These are phyloP conservation scores for Rhinichthys klamathensis DNA, from an alignment of 2,113 vertebrate species.

Conservation along the genomic window DNA sequence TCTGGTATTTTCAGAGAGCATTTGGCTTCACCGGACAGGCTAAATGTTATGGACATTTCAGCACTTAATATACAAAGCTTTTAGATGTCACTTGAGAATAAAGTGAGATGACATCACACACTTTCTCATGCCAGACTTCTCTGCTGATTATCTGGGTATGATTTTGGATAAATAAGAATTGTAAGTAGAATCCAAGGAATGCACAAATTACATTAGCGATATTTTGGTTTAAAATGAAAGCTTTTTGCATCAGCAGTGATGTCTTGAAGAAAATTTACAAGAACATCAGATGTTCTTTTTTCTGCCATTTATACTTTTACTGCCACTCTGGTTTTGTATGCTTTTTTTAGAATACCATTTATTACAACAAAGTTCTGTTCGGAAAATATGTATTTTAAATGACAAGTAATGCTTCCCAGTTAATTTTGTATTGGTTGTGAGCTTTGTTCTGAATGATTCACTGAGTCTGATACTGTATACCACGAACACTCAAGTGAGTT, in stretches of 20 bases:
- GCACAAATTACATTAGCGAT: constrained; percentile 7
- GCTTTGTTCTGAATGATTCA: neutral
- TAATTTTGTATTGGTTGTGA: too few relatives aligned
- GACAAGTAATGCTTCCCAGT: too few relatives aligned
- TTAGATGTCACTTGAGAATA: constrained; percentile 16
- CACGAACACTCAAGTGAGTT: neutral
- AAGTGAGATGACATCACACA: constrained; percentile 9
- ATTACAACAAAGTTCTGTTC: too few relatives aligned
- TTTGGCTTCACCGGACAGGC: neutral
- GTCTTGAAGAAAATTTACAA: constrained; percentile 15
- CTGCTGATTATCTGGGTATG: neutral
- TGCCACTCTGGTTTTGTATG: too few relatives aligned
- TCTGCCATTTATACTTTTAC: neutral
- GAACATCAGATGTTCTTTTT: neutral
- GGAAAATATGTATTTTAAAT: too few relatives aligned
- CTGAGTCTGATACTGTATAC: neutral
- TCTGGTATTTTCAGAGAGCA: constrained; percentile 2
- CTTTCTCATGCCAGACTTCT: constrained; percentile 16
- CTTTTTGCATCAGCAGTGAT: neutral
- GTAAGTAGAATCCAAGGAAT: constrained; percentile 12
- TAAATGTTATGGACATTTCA: constrained; percentile 23
- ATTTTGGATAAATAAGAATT: constrained; percentile 6
- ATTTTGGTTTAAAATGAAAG: neutral
- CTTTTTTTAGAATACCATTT: too few relatives aligned
- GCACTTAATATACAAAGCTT: constrained; percentile 24